Percentiles rank a stretch among this genome's conserved stretches.
These are phyloP conservation scores for Drosophila nr. perissopoda DNA, from an alignment of 2,888 invertebrate species.

Conservation along the genomic window DNA sequence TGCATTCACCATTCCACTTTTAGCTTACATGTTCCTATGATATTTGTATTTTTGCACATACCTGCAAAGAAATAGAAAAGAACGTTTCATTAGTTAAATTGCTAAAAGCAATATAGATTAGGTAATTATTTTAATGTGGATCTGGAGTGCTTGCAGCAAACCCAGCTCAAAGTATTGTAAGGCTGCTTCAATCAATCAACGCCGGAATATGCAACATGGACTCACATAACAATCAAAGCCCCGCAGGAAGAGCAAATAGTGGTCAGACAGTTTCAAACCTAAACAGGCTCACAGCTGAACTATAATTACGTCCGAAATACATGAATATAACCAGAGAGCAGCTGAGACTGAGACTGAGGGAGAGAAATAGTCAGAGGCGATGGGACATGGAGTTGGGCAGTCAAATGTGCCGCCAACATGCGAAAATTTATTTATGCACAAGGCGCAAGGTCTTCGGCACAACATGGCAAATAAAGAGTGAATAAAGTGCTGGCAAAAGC, in stretches of 20 bases:
- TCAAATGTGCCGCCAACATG: constrained; percentile 67
- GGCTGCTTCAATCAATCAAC: constrained; percentile 51
- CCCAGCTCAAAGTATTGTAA: constrained; percentile 25
- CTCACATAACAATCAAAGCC: constrained; percentile 32
- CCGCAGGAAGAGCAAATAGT: constrained; percentile 17
- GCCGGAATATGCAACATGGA: constrained; percentile 1
- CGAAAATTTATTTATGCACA: constrained; percentile 67
- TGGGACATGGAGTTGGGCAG: constrained; percentile 41
- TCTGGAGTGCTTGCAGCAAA: not conserved
- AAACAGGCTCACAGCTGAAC: constrained; percentile 58
- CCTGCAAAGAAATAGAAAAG: constrained; percentile 41
- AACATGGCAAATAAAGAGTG: constrained; percentile 29
- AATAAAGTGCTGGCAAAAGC: constrained; percentile 26
- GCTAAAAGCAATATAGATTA: not conserved
- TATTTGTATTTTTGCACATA: constrained; percentile 22
- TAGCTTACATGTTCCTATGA: not conserved
- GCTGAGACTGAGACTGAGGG: not conserved
- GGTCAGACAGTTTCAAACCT: constrained; percentile 56
- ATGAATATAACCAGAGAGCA: constrained; percentile 49
- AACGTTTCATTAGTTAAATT: constrained; percentile 25
- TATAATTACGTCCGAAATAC: constrained; percentile 69
- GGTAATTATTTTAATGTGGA: constrained; percentile 10
- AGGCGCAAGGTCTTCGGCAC: constrained; percentile 35
- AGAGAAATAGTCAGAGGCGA: constrained; percentile 12
- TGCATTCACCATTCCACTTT: not conserved